phyloP scores from a whole-genome alignment of 1,140 invertebrate species.

The Trichonephila clavata region DNA sequence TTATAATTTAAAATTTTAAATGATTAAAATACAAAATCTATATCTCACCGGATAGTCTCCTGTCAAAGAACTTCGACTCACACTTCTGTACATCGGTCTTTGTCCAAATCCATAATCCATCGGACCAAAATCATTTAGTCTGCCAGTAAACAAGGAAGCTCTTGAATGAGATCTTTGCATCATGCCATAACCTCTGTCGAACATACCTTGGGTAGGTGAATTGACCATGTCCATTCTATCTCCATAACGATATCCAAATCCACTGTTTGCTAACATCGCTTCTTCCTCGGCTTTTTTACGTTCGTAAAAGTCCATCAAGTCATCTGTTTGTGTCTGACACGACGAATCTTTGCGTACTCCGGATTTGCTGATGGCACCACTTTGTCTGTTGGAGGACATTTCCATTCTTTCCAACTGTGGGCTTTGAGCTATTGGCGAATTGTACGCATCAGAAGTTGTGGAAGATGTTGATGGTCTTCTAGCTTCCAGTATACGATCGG shows the following conservation, averaged over 20 bases:
- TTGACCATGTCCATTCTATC: slow-evolving; percentile 32
- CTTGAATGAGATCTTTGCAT: slow-evolving; percentile 68
- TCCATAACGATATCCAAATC: not conserved
- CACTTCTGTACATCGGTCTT: slow-evolving; percentile 61
- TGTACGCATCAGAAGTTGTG: slow-evolving; percentile 60
- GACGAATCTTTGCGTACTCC: slow-evolving; percentile 25
- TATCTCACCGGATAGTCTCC: slow-evolving; percentile 66
- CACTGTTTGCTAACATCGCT: not conserved
- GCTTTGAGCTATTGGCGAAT: slow-evolving; percentile 61
- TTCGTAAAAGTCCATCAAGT: slow-evolving; percentile 18
- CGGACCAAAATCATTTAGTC: slow-evolving; percentile 50
- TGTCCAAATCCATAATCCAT: slow-evolving; percentile 57
- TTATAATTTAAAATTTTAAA: too few relatives aligned
- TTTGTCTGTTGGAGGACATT: not conserved
- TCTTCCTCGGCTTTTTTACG: slow-evolving; percentile 32
- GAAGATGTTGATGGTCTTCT: slow-evolving; percentile 58
- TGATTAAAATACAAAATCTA: not conserved
- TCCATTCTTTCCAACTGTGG: slow-evolving; percentile 24
- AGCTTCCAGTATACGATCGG: slow-evolving; percentile 14
- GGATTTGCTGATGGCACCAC: not conserved
- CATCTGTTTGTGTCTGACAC: slow-evolving; percentile 62
- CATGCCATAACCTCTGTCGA: slow-evolving; percentile 52
- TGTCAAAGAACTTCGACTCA: slow-evolving; percentile 63
- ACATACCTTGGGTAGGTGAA: slow-evolving; percentile 38
- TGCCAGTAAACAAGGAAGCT: slow-evolving; percentile 60